Percentiles rank a stretch among this genome's conserved stretches.
phyloP scores from a whole-genome alignment of 2,888 invertebrate species.

The Taenaris catops region DNA sequence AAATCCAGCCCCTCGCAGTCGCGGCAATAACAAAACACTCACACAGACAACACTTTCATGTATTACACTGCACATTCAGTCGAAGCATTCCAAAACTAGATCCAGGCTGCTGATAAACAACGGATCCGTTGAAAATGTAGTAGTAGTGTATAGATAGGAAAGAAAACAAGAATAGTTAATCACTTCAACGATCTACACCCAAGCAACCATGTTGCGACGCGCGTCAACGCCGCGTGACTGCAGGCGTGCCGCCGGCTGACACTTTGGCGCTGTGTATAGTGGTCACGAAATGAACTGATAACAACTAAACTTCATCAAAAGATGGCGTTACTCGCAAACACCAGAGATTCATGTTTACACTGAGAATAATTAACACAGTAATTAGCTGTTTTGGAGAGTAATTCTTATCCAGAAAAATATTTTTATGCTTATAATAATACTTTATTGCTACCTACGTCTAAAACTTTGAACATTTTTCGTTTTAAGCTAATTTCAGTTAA shows the following conservation, averaged over 20 bases:
- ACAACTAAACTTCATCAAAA: slow-evolving; percentile 26
- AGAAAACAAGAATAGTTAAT: slow-evolving; percentile 65
- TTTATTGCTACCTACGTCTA: too few species aligned
- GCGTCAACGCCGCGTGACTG: slow-evolving; percentile 78
- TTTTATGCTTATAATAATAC: too few species aligned
- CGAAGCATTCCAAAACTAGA: slow-evolving; percentile 32
- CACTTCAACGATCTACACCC: slow-evolving; percentile 66
- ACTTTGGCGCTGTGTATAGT: slow-evolving; percentile 52
- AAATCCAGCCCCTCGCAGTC: slow-evolving; percentile 60
- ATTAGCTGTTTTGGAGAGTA: too few species aligned
- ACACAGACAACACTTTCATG: slow-evolving; percentile 52
- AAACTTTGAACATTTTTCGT: too few species aligned
- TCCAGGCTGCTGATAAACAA: slow-evolving; percentile 25
- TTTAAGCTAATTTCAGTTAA: too few species aligned
- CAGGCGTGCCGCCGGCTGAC: slow-evolving; percentile 69
- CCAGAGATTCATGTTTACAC: slow-evolving; percentile 23
- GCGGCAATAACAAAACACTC: slow-evolving; percentile 69
- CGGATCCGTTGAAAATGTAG: slow-evolving; percentile 40
- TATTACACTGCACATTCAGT: slow-evolving; percentile 31
- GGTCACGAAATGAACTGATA: slow-evolving; percentile 40
- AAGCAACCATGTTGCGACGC: slow-evolving; percentile 70
- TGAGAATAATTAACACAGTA: slow-evolving; percentile 14
- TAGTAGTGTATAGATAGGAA: slow-evolving; percentile 51
- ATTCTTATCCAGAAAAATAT: too few species aligned
- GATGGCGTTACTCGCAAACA: slow-evolving; percentile 52